Conservation (phyloP, 2,797 vertebrate species). For the Lepidocolaptes lacrymiger region DNA sequence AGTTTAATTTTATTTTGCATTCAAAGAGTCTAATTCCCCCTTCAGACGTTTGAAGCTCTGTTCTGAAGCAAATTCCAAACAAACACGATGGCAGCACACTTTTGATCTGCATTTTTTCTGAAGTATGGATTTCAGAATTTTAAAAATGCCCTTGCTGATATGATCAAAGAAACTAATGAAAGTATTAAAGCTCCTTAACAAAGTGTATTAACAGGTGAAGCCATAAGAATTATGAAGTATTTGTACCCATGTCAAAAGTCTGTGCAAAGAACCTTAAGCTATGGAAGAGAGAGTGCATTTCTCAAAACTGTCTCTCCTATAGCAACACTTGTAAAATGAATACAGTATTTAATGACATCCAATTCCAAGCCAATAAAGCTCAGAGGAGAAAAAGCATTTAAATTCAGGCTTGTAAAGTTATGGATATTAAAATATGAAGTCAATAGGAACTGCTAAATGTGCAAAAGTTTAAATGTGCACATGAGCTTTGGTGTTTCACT, state of each 20-base stretch:
- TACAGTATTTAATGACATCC: background rate
- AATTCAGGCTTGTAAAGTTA: background rate
- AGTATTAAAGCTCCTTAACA: background rate
- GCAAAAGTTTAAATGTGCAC: background rate
- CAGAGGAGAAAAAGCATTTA: background rate
- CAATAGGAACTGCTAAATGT: background rate
- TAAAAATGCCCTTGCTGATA: background rate
- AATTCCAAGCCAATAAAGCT: background rate
- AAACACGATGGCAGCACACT: background rate
- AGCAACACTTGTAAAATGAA: background rate
- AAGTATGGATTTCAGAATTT: conserved; percentile 5
- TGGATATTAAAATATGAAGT: background rate
- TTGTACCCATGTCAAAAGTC: background rate
- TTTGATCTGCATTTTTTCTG: background rate
- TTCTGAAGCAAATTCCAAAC: conserved; percentile 28
- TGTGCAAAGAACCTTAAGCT: accelerated
- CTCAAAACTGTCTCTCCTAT: background rate
- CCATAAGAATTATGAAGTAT: background rate
- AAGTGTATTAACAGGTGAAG: background rate
- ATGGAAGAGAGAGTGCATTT: background rate
- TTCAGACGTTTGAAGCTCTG: conserved; percentile 27
- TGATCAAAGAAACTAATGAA: background rate
- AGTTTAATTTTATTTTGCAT: conserved; percentile 45
- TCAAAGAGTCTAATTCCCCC: conserved; percentile 31
- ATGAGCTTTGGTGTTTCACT: background rate